Evolutionary conservation across 2,113 vertebrate species (phyloP).

Genomic region (Syngnathus scovelli): DNA sequence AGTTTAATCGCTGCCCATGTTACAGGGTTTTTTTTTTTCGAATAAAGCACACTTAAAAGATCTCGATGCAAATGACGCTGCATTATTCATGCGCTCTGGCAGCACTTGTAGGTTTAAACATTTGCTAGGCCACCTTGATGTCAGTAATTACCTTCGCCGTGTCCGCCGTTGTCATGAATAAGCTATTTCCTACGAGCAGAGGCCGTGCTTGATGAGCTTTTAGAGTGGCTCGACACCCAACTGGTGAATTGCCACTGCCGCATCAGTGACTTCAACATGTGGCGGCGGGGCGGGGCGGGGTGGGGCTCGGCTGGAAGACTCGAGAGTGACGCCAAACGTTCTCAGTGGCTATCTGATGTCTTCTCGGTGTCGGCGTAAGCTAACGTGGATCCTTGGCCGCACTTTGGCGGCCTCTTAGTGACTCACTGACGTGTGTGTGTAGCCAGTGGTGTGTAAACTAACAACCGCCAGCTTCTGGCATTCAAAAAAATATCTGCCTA

Average conservation of each 20-base stretch:
- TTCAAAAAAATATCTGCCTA: neutral
- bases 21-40: slow-evolving; percentile 70
- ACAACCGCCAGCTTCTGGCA: neutral
- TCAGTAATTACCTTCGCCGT: slow-evolving; percentile 99
- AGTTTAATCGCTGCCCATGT: slow-evolving; percentile 86
- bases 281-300: slow-evolving; percentile 50
- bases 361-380: slow-evolving; percentile 25
- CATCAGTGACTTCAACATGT: slow-evolving; percentile 88
- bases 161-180: slow-evolving; percentile 95
- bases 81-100: slow-evolving; percentile 96
- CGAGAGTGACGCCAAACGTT: slow-evolving; percentile 77
- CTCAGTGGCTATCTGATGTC: slow-evolving; percentile 36
- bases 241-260: slow-evolving; percentile 91
- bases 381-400: slow-evolving; percentile 41
- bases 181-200: slow-evolving; percentile 99
- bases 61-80: slow-evolving; percentile 99
- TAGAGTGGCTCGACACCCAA: slow-evolving; percentile 97
- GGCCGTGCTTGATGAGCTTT: slow-evolving; percentile 95
- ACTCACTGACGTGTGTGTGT: neutral
- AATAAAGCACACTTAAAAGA: slow-evolving; percentile 99
- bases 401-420: neutral
- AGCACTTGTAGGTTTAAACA: slow-evolving; percentile 99
- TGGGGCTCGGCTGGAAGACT: slow-evolving; percentile 75
- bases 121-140: slow-evolving; percentile 99
- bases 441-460: neutral